Base-by-base conservation (phyloP, 2,888 invertebrate species). In the Acanthosepion lycidas region DNA sequence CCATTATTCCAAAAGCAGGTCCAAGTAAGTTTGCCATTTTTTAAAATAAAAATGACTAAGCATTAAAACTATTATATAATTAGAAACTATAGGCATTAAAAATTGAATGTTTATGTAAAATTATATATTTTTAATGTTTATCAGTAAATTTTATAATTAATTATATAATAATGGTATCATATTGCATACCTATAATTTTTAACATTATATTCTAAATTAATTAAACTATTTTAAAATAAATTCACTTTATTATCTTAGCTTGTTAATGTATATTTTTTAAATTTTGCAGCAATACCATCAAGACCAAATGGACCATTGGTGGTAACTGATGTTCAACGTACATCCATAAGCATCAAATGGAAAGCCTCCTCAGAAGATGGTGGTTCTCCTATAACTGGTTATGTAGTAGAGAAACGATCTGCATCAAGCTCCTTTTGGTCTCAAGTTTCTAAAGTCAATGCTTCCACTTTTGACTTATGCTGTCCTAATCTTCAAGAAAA, bases 321-420 rank as follows among this genome's bases (percentile, higher is more conserved):
- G 92, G 95, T 96, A 91, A 96, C 96, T 20, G 96, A 97, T 93
- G 95, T 97, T 55, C 96, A 96, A 51, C 96, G 96, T 94, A 95
- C 95, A 20, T 96, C 96, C 12, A 96, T 95, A 48, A 96, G 96
- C 2, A 95, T 96, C 20, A 94, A 96, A 26, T 97, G 96, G 96
- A 96, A 96, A 94, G 96, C 96, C 59, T 96, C 96, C 94, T 95
- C 96, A 94, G 95, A 98, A 96, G 98, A 99, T 97, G 99, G 99
- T 95, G 99, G 99, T 91, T 97, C 98, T 95, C 98, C 98, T 95
- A 98, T 99, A 95, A 98, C 98, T 0, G 98, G 98, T 96, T 99
- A 99, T 96, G 98, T 98, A 4, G 98, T 99, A 94, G 98, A 99
- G 97, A 98, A 98, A 97, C 98, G 98, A 96, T 98, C 98, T 91